These are phyloP conservation scores for Phalacrocorax carbo DNA, from an alignment of 2,113 vertebrate genomes.

Conservation along the genomic window DNA sequence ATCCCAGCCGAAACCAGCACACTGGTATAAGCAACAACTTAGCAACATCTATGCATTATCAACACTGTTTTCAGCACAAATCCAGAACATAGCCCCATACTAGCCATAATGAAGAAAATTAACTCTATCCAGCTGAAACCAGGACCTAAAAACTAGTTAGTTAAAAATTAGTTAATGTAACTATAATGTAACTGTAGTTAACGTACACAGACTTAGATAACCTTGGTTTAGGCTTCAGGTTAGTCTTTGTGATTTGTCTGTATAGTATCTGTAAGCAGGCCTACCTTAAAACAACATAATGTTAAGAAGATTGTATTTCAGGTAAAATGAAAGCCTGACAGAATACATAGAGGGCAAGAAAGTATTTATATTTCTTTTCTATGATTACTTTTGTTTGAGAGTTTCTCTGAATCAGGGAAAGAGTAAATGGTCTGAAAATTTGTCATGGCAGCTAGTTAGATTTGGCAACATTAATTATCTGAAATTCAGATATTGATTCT, in stretches of 20 bases:
- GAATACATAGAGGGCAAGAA: not conserved
- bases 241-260: not conserved
- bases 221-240: not conserved
- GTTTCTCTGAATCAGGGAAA: not conserved
- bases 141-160: too few relatives aligned
- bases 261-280: not conserved
- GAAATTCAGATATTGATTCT: not conserved
- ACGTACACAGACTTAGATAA: not conserved
- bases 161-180: too few relatives aligned
- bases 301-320: not conserved
- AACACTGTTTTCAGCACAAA: too few relatives aligned
- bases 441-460: not conserved
- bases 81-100: too few relatives aligned
- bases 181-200: not conserved
- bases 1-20: too few relatives aligned
- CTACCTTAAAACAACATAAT: not conserved
- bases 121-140: too few relatives aligned
- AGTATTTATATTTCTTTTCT: not conserved
- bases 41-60: too few relatives aligned
- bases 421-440: not conserved
- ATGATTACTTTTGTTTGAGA: not conserved
- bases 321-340: not conserved
- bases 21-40: too few relatives aligned
- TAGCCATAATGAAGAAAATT: too few relatives aligned
- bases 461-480: not conserved